phyloP scores from a whole-genome alignment of 2,888 invertebrate genomes.

The Tillus elongatus region DNA sequence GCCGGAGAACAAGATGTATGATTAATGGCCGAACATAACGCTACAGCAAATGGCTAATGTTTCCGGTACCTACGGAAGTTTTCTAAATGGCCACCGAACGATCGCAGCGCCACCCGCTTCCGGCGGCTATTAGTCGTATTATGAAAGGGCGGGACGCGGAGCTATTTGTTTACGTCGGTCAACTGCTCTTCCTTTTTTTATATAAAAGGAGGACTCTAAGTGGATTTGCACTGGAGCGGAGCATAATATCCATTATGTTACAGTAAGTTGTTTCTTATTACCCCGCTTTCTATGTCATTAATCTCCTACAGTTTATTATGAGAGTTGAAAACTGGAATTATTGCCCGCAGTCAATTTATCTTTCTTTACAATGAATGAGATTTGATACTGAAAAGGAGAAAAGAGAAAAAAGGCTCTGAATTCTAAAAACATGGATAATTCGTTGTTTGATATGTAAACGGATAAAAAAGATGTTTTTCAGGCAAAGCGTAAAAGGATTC shows the following conservation, averaged over 20 bases:
- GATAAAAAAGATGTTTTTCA: too few relatives aligned
- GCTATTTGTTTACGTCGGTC: slow-evolving; percentile 37
- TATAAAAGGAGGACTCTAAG: slow-evolving; percentile 28
- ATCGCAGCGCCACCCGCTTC: slow-evolving; percentile 37
- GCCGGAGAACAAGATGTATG: slow-evolving; percentile 38
- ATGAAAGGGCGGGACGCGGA: slow-evolving; percentile 38
- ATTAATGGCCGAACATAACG: slow-evolving; percentile 40
- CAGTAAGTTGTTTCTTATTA: slow-evolving; percentile 18
- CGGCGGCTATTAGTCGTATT: slow-evolving; percentile 40
- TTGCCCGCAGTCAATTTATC: too few relatives aligned
- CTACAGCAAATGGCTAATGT: slow-evolving; percentile 41
- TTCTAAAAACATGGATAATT: too few relatives aligned
- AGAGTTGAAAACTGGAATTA: too few relatives aligned
- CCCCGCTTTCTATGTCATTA: slow-evolving; percentile 4
- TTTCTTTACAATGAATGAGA: too few relatives aligned
- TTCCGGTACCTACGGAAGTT: slow-evolving; percentile 41
- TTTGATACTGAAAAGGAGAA: too few relatives aligned
- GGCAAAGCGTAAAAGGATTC: too few relatives aligned
- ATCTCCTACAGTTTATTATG: too few relatives aligned
- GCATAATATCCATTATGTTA: slow-evolving; percentile 31
- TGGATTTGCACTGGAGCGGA: slow-evolving; percentile 34
- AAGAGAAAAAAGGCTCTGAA: too few relatives aligned
- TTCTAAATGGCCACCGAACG: slow-evolving; percentile 38
- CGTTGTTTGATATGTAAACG: too few relatives aligned
- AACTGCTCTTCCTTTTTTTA: slow-evolving; percentile 23